Base-by-base conservation (phyloP, 2,113 vertebrate species). In the Myanophis thanlyinensis region DNA sequence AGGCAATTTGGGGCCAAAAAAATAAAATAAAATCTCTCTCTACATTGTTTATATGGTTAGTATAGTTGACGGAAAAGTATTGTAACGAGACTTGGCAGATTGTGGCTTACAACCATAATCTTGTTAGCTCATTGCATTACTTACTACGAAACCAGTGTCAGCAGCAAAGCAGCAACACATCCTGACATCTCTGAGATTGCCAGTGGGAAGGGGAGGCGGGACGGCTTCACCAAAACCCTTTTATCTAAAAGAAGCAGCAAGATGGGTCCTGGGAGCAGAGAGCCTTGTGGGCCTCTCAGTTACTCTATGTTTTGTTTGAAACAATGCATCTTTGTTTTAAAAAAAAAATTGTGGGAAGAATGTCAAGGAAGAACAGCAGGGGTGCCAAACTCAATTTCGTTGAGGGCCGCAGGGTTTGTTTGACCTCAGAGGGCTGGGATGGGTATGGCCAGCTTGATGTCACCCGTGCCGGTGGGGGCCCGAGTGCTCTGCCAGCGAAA, bases 91-190 rank as follows among this genome's bases (percentile, higher is more conserved):
- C 46, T 30, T 86, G 92, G 88, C 92, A 89, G 92, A 85, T 92
- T 89, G 73, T 85, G 52, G 88, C 30, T 85, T 92, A 89, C 88
- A 92, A 89, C 52, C 73, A 92, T 92, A 80, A 89, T 92, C 88
- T 85, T 89, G 88, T 92, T 92, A 89, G 73, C n/a, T 49, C 30
- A 53, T 85, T 84, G 52, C 88, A 85, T 40, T 49, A 27, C 52
- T 59, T 89, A 73, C 88, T 85, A 89, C 15, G n/a, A 52, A 59
- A 48, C 62, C 67, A 85, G 87, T 84, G 73, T 54, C 23, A 47
- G 44, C 52, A 85, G 30, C 52, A 40, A 73, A 54, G 35, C 3
- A 40, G 40, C 87, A 89, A 80, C 62, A 54, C 40, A 89, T 40
- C 5, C 87, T 84, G 25, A 85, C 25, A n/a, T 35, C 23, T 22